Evolutionary conservation across 2,113 vertebrate species (phyloP).

Genomic region (Rhinichthys klamathensis): DNA sequence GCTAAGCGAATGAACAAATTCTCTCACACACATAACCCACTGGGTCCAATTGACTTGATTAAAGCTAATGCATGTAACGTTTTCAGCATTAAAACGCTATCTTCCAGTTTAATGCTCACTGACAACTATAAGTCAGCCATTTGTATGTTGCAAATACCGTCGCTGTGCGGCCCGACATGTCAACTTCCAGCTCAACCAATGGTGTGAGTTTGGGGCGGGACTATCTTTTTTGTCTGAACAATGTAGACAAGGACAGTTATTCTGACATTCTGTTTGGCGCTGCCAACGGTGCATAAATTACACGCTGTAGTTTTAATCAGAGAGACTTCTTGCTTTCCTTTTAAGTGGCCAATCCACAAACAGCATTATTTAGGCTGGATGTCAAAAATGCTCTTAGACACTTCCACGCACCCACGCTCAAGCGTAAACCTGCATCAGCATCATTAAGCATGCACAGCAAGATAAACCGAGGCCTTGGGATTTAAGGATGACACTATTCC

Average conservation of each 20-base stretch:
- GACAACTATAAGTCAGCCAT: too few species aligned
- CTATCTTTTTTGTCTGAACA: neutral
- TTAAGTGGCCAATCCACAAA: neutral
- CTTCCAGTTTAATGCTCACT: neutral
- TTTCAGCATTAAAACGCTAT: neutral
- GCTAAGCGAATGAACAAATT: conserved; percentile 18
- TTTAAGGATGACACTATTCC: conserved; percentile 16
- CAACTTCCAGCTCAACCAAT: neutral
- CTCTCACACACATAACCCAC: neutral
- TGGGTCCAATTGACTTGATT: conserved; percentile 17
- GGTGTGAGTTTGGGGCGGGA: neutral
- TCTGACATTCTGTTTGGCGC: neutral
- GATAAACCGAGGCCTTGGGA: neutral
- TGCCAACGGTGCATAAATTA: neutral
- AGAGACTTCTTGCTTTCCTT: conserved; percentile 14
- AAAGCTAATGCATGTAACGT: conserved; percentile 16
- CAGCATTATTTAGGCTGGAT: conserved; percentile 13
- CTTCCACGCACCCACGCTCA: neutral
- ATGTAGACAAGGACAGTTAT: neutral
- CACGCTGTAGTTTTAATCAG: neutral
- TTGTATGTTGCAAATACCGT: neutral
- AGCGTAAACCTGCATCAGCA: conserved; percentile 23
- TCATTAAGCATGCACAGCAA: neutral
- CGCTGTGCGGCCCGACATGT: neutral
- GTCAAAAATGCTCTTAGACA: conserved; percentile 12